A percentile compares a stretch with the other conserved stretches of the same genome.
phyloP scores from a whole-genome alignment of 2,888 invertebrate genomes.

The Periphyllus acericola region DNA sequence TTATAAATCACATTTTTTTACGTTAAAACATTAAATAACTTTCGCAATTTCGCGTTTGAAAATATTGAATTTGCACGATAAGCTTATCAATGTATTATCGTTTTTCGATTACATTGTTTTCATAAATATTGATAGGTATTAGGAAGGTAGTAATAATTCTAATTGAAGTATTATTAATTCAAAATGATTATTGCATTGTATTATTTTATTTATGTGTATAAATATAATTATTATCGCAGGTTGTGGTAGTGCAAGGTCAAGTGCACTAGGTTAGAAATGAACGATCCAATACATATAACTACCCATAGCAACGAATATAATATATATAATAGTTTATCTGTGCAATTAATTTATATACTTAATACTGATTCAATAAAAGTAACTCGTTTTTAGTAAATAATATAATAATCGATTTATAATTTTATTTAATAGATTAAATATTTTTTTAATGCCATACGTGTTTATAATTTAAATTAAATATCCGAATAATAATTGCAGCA shows the following conservation, averaged over 20 bases:
- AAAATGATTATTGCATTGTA: not conserved
- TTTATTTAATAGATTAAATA: not conserved
- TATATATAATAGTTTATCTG: not conserved
- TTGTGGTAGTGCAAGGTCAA: slow-evolving; percentile 49
- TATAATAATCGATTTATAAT: not conserved
- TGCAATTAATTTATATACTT: not conserved
- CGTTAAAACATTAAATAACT: not conserved
- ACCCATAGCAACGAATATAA: not conserved
- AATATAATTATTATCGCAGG: not conserved
- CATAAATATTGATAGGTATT: not conserved
- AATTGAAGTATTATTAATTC: slow-evolving; percentile 21
- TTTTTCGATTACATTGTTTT: not conserved
- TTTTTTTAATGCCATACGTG: not conserved
- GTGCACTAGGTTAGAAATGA: slow-evolving; percentile 49
- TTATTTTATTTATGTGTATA: not conserved
- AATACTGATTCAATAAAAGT: not conserved
- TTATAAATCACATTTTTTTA: no score
- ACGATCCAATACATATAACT: slow-evolving; percentile 23
- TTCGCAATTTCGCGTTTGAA: not conserved
- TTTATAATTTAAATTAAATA: not conserved
- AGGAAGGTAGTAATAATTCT: slow-evolving; percentile 4
- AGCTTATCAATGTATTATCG: not conserved
- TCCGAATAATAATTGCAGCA: not conserved
- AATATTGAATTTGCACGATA: not conserved
- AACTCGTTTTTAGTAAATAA: not conserved